A percentile compares a stretch with the other conserved stretches of the same genome.
phyloP scores from a whole-genome alignment of 2,113 vertebrate genomes.

The Oreamnos americanus region DNA sequence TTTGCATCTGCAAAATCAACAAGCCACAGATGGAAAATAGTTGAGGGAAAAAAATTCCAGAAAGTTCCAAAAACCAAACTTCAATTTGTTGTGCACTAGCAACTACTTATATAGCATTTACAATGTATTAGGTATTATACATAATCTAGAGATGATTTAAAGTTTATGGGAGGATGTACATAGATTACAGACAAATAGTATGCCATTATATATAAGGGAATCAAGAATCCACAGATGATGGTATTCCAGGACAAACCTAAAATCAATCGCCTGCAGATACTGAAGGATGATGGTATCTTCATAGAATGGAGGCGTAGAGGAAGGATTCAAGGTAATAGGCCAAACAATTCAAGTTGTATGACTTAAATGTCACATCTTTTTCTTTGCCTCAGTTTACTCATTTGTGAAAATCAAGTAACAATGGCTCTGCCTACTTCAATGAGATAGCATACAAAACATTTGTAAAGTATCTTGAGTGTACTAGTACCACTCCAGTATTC shows the following conservation, averaged over 20 bases:
- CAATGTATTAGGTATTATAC: background rate
- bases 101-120: background rate
- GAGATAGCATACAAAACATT: background rate
- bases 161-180: background rate
- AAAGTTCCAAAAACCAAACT: background rate
- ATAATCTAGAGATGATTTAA: background rate
- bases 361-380: background rate
- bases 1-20: background rate
- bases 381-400: background rate
- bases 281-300: background rate
- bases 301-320: background rate
- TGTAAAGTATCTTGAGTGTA: background rate
- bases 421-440: background rate
- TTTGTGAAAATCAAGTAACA: background rate
- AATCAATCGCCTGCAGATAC: background rate
- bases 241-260: background rate
- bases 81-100: background rate
- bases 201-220: background rate
- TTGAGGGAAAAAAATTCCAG: background rate
- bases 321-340: background rate
- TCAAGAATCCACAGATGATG: background rate
- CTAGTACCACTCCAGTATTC: background rate
- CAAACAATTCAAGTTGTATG: background rate
- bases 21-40: background rate
- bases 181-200: background rate